Conservation (phyloP, 2,888 invertebrate species). For the Theodoxus fluviatilis region DNA sequence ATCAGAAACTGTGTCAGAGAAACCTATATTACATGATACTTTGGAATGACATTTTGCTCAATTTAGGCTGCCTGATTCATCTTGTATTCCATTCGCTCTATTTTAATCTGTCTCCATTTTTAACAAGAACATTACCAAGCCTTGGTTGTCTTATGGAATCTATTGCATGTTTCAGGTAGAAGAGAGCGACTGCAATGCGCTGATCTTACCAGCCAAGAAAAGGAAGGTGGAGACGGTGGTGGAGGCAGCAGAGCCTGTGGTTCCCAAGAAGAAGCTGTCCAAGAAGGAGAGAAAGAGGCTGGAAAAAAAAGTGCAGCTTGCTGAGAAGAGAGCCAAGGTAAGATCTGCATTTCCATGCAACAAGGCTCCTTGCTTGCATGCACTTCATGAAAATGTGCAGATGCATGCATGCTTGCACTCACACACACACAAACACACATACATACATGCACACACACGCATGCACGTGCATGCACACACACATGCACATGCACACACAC, state of each 20-base stretch:
- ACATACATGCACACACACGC: not conserved
- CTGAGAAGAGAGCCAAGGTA: conserved; percentile 83
- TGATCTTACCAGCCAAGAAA: conserved; percentile 84
- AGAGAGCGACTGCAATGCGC: conserved; percentile 76
- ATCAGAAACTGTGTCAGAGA: too few relatives aligned
- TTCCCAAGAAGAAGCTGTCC: conserved; percentile 73
- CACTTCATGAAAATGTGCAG: not conserved
- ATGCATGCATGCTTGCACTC: not conserved
- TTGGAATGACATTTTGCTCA: too few relatives aligned
- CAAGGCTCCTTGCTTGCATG: too few relatives aligned
- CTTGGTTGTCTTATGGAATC: too few relatives aligned
- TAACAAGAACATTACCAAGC: conserved; percentile 50
- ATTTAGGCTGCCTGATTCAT: too few relatives aligned
- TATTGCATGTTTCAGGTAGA: conserved; percentile 30
- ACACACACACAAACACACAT: not conserved
- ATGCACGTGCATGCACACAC: not conserved
- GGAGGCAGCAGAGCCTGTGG: conserved; percentile 37
- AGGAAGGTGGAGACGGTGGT: conserved; percentile 71
- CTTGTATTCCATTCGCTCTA: not conserved
- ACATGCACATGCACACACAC: too few relatives aligned
- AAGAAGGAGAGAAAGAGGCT: conserved; percentile 87
- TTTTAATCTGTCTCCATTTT: conserved; percentile 24
- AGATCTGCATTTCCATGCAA: too few relatives aligned
- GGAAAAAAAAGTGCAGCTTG: conserved; percentile 85
- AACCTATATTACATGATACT: too few relatives aligned